phyloP scores from a whole-genome alignment of 2,113 vertebrate species.

The Nycticorax nycticorax region DNA sequence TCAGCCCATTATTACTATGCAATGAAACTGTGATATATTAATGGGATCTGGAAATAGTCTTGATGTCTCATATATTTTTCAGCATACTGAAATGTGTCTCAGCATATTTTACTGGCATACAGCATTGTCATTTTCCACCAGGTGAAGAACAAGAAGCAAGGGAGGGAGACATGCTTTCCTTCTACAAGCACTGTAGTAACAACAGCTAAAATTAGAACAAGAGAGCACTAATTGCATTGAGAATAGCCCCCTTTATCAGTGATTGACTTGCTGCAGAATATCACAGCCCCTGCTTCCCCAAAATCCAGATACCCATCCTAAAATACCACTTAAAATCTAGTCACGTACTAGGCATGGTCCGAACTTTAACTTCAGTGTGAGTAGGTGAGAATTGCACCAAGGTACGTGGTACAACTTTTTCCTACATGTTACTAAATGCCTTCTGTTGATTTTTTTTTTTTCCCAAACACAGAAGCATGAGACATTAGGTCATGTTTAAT shows the following conservation, averaged over 20 bases:
- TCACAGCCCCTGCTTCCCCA: not conserved
- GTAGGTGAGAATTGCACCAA: not conserved
- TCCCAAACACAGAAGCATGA: not conserved
- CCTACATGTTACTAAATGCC: not conserved
- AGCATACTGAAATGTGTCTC: slow-evolving; percentile 15
- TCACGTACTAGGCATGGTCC: not conserved
- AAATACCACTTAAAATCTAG: not conserved
- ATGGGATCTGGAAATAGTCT: slow-evolving; percentile 32
- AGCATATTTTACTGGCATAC: slow-evolving; percentile 9
- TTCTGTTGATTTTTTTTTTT: not conserved
- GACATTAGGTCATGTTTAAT: not conserved
- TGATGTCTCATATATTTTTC: slow-evolving; percentile 44
- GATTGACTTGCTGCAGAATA: not conserved
- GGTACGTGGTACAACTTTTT: not conserved
- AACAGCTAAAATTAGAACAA: not conserved
- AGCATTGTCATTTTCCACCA: slow-evolving; percentile 24
- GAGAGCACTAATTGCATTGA: not conserved
- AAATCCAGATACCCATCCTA: not conserved
- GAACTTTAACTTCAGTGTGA: not conserved
- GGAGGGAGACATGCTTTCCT: not conserved
- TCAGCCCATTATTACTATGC: not conserved
- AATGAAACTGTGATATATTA: not conserved
- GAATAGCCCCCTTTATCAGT: not conserved
- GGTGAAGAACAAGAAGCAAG: not conserved
- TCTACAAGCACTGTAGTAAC: not conserved